Percentiles rank a stretch among this genome's conserved stretches.
Conservation (phyloP, 37 sponge, comb jelly and placozoan species). For the Bolinopsis microptera region DNA sequence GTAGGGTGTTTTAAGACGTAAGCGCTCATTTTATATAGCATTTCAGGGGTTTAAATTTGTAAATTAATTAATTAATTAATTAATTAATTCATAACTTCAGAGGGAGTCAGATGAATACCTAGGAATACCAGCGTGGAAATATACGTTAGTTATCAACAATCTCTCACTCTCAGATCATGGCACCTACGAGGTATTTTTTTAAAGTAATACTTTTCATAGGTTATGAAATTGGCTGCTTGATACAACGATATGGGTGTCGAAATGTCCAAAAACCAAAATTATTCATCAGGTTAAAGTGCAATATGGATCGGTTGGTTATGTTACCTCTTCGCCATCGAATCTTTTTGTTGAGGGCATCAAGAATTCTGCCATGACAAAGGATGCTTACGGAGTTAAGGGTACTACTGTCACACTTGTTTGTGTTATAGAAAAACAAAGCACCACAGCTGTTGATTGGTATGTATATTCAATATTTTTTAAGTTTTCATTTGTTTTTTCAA, state of each 20-base stretch:
- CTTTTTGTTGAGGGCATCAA: constrained; percentile 28
- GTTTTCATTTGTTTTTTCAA: too few relatives aligned
- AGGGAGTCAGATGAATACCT: too few relatives aligned
- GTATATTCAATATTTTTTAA: too few relatives aligned
- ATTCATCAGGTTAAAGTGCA: neutral
- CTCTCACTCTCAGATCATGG: neutral
- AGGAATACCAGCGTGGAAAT: neutral
- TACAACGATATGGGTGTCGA: too few relatives aligned
- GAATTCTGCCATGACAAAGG: neutral
- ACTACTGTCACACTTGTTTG: neutral
- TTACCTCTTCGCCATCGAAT: neutral
- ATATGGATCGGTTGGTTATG: neutral
- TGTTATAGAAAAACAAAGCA: neutral
- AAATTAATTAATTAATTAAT: too few relatives aligned
- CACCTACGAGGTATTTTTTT: neutral
- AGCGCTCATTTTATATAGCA: too few relatives aligned
- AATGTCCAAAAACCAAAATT: too few relatives aligned
- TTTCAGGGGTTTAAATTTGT: too few relatives aligned
- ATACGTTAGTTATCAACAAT: neutral
- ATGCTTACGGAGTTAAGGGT: constrained; percentile 10
- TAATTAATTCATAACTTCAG: too few relatives aligned
- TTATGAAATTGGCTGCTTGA: too few relatives aligned
- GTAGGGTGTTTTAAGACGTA: too few relatives aligned
- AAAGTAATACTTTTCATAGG: too few relatives aligned
- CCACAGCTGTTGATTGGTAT: neutral